phyloP scores from a whole-genome alignment of 2,888 invertebrate genomes.

The Synanthedon vespiformis region DNA sequence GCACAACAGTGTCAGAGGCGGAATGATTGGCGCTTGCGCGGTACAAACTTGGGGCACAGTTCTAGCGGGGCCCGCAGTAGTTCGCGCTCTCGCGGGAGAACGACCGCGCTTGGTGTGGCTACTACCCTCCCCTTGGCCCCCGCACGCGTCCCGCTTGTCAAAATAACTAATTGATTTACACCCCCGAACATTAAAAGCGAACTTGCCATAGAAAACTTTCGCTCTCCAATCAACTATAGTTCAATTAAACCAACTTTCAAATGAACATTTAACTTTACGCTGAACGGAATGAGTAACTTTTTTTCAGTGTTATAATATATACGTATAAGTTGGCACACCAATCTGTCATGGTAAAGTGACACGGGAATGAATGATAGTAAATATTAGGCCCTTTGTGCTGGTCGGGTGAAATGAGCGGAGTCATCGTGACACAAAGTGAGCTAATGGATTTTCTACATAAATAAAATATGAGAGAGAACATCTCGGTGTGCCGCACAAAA shows the following conservation, averaged over 20 bases:
- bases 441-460: constrained; percentile 27
- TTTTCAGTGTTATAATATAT: neutral
- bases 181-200: constrained; percentile 28
- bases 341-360: constrained; percentile 40
- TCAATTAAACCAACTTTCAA: neutral
- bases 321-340: constrained; percentile 9
- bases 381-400: constrained; percentile 28
- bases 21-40: constrained; percentile 28
- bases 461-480: constrained; percentile 11
- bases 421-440: constrained; percentile 21
- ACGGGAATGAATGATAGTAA: constrained; percentile 49
- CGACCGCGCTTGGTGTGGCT: constrained; percentile 18
- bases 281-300: constrained; percentile 1
- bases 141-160: constrained; percentile 34
- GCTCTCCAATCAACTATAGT: constrained; percentile 3
- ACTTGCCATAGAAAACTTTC: constrained; percentile 28
- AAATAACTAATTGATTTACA: constrained; percentile 57
- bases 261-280: neutral
- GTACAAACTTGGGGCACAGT: constrained; percentile 13
- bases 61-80: constrained; percentile 37
- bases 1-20: constrained; percentile 22
- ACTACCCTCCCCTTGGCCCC: constrained; percentile 25
- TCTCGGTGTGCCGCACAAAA: neutral
- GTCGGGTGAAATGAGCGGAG: constrained; percentile 16
- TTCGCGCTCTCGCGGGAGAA: constrained; percentile 3